These are phyloP conservation scores for Callopanchax toddi DNA, from an alignment of 2,113 vertebrate species.

Conservation along the genomic window DNA sequence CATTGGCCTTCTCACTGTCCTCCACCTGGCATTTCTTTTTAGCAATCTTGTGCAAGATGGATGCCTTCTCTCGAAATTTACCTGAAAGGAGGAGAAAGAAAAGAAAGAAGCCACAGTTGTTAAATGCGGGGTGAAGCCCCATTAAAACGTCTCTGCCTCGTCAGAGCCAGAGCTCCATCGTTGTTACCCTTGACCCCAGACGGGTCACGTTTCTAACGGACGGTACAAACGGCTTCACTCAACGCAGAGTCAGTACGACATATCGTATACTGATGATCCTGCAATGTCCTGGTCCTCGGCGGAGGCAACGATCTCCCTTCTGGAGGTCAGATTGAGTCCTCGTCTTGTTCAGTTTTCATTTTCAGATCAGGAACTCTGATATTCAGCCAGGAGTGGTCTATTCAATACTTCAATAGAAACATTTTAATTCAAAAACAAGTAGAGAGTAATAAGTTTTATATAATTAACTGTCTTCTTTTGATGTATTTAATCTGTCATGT, in stretches of 20 bases:
- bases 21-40: constrained; percentile 98
- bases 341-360: constrained; percentile 15
- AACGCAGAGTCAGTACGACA: constrained; percentile 49
- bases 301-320: constrained; percentile 41
- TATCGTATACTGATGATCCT: constrained; percentile 64
- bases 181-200: constrained; percentile 49
- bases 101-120: constrained; percentile 5
- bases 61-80: constrained; percentile 96
- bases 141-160: constrained; percentile 16
- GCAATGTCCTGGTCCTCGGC: constrained; percentile 59
- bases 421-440: background rate
- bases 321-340: constrained; percentile 44
- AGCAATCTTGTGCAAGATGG: constrained; percentile 97
- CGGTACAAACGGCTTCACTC: constrained; percentile 21
- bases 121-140: constrained; percentile 3
- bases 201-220: constrained; percentile 49
- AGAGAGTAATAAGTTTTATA: too few species aligned
- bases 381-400: too few species aligned
- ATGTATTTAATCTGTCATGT: constrained; percentile 7
- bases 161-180: constrained; percentile 25
- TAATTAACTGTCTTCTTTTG: too few species aligned
- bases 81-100: constrained; percentile 78
- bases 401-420: too few species aligned
- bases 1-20: constrained; percentile 91
- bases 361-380: constrained; percentile 23